These are phyloP conservation scores for Julus scandinavius DNA, from an alignment of 2,888 invertebrate species.

Conservation along the genomic window DNA sequence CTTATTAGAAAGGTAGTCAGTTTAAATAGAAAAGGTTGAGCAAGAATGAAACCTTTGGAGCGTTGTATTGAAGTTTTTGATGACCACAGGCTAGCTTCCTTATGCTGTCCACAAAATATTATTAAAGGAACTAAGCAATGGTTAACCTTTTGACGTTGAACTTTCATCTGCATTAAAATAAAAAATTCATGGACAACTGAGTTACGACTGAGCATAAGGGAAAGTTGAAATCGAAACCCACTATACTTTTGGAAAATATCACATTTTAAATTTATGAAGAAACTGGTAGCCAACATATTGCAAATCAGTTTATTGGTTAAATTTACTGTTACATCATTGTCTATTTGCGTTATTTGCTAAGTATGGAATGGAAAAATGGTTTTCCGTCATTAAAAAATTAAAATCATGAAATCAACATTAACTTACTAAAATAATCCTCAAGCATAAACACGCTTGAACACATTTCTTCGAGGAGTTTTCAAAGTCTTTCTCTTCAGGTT, in stretches of 20 bases:
- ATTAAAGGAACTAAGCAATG: conserved; percentile 19
- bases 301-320: too few relatives aligned
- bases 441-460: background rate
- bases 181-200: background rate
- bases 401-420: background rate
- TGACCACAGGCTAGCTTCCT: conserved; percentile 40
- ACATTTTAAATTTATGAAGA: too few relatives aligned
- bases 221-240: too few relatives aligned
- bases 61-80: background rate
- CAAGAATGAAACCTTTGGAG: background rate
- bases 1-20: background rate
- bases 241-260: too few relatives aligned
- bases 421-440: conserved; percentile 44
- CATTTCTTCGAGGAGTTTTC: background rate
- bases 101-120: conserved; percentile 45
- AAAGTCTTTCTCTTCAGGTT: conserved; percentile 47
- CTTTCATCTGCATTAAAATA: conserved; percentile 29
- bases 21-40: background rate
- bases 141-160: background rate
- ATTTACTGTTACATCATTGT: too few relatives aligned
- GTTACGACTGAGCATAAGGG: too few relatives aligned
- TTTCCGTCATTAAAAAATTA: background rate
- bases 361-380: too few relatives aligned
- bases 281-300: too few relatives aligned
- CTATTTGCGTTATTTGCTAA: too few relatives aligned